Base-by-base conservation (phyloP, 2,888 invertebrate species). In the Lymantria monacha region DNA sequence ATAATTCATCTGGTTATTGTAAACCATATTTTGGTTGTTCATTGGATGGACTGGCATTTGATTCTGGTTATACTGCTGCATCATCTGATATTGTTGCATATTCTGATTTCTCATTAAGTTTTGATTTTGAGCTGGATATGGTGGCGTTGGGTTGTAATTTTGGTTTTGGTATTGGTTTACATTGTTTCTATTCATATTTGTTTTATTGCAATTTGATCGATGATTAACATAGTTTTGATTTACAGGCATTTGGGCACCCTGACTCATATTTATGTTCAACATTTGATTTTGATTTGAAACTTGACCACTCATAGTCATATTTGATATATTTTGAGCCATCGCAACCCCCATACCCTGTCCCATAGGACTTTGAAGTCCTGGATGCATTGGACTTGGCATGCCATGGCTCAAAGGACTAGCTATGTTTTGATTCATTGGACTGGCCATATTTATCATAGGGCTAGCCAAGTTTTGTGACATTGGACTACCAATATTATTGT, bases 361-460 rank as follows among this genome's bases (percentile, higher is more conserved):
- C 87, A 90, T 87, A 0, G 88, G 88, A 55, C 88, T 88, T 53
- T 86, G 86, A 44, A 88, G 59, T 0, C 87, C 85, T 33, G 86
- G 87, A 57, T 87, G 86, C 86, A 88, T 84, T 0, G 89, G 89
- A 65, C 90, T 90, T 0, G 85, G 82, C 79, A 90, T 88, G 0
- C 88, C 88, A 48, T 89, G 90, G 38, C 87, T 85, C 80, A 88
- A 81, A 0, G 89, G 90, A 57, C 85, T 85, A 2, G 83, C 72
- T 48, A 81, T 76, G 51, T 81, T 81, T 56, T 82, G 81, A 3
- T 72, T 59, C 79, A 82, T 78, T 5, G 82, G 82, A 44, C 82
- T 83, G 0, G 85, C 76, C 72, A 87, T 82, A 48, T 84, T 85
- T 1, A 80, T 73, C 77, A 84, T 81, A 13, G 82, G 82, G 56